These are phyloP conservation scores for Diadophis punctatus DNA, from an alignment of 2,113 vertebrate species.

Conservation along the genomic window DNA sequence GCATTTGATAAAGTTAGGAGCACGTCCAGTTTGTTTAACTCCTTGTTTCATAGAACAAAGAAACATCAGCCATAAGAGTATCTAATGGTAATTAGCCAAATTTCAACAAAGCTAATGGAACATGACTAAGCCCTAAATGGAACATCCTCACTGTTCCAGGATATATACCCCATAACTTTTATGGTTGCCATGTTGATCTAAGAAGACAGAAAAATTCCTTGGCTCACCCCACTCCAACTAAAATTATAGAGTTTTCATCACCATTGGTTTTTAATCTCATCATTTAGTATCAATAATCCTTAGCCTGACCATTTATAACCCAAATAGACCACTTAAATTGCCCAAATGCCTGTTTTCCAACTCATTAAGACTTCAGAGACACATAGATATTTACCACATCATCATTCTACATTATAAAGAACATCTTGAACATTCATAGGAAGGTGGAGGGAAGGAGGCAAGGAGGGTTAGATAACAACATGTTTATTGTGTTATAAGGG, in stretches of 20 bases:
- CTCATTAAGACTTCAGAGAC: neutral
- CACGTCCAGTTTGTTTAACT: constrained; percentile 63
- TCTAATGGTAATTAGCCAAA: constrained; percentile 66
- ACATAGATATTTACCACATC: neutral
- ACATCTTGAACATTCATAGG: neutral
- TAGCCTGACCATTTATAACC: neutral
- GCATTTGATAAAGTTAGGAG: constrained; percentile 70
- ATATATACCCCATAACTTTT: constrained; percentile 52
- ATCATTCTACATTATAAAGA: neutral
- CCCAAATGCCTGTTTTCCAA: neutral
- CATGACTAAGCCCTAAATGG: constrained; percentile 55
- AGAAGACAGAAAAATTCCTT: constrained; percentile 53
- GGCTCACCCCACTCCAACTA: constrained; percentile 58
- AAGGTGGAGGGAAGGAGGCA: neutral
- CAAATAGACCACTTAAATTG: constrained; percentile 19
- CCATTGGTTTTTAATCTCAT: constrained; percentile 32
- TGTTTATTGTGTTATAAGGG: neutral
- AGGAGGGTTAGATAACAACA: neutral
- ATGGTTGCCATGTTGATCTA: constrained; percentile 58
- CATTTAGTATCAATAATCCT: constrained; percentile 41
- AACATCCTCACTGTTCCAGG: constrained; percentile 59
- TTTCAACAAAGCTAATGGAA: constrained; percentile 56
- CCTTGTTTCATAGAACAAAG: constrained; percentile 61
- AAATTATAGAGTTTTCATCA: constrained; percentile 45
- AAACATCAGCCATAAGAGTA: constrained; percentile 59